Evolutionary conservation across 30 jellyfish, hydroid and myxozoan species (phyloP).

Genomic region (Catostylus mosaicus): DNA sequence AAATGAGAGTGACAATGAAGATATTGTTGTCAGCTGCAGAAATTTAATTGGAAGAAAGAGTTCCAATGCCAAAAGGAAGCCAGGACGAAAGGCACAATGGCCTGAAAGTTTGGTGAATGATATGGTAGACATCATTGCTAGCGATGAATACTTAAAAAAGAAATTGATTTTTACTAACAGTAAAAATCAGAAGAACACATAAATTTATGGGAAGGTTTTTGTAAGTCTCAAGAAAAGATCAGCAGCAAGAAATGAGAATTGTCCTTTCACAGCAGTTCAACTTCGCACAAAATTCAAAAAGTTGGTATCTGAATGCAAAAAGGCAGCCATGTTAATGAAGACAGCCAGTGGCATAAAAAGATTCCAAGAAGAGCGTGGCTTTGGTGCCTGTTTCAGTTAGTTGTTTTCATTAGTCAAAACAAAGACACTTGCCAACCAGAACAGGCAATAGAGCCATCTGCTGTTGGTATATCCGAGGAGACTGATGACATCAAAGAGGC

Average conservation of each 20-base stretch:
- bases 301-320: slow-evolving; percentile 53
- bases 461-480: background rate
- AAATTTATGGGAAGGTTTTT: no score
- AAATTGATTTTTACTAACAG: slow-evolving; percentile 35
- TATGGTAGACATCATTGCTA: slow-evolving; percentile 22
- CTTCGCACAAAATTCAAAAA: slow-evolving; percentile 53
- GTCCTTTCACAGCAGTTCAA: slow-evolving; percentile 51
- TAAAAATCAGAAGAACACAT: no score
- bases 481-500: background rate
- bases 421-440: slow-evolving; percentile 64
- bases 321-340: slow-evolving; percentile 68
- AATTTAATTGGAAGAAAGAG: no score
- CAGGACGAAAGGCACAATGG: slow-evolving; percentile 31
- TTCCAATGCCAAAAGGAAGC: slow-evolving; percentile 3
- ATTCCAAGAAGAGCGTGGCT: slow-evolving; percentile 59
- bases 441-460: slow-evolving; percentile 65
- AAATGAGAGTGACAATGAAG: no score
- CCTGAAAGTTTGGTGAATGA: slow-evolving; percentile 24
- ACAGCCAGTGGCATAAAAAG: slow-evolving; percentile 68
- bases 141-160: slow-evolving; percentile 15
- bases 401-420: slow-evolving; percentile 61
- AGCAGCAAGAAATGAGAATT: no score
- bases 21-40: no score
- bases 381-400: slow-evolving; percentile 64
- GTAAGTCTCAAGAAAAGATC: no score